phyloP scores from a whole-genome alignment of 2,113 vertebrate species.

The Cynocephalus volans region DNA sequence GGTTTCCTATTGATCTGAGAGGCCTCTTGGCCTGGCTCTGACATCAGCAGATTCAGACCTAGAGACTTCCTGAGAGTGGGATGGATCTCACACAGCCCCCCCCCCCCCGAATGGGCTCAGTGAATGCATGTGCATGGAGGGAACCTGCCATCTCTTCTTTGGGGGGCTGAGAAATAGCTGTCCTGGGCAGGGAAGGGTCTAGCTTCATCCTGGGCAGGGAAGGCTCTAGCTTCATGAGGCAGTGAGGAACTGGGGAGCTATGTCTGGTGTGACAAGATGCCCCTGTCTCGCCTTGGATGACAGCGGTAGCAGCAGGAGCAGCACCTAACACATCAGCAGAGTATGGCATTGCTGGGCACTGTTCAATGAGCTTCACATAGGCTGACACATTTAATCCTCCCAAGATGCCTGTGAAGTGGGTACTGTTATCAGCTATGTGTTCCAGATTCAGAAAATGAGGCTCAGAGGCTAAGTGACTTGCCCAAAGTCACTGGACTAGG shows the following conservation, averaged over 20 bases:
- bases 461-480: background rate
- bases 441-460: background rate
- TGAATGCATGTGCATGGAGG: background rate
- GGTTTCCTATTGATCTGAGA: background rate
- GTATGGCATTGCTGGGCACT: background rate
- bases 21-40: background rate
- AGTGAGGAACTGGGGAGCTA: too few relatives aligned
- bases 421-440: too few relatives aligned
- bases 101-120: background rate
- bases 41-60: background rate
- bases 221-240: background rate
- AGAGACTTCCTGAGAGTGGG: background rate
- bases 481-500: background rate
- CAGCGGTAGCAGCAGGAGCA: background rate
- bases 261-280: background rate
- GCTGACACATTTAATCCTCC: background rate
- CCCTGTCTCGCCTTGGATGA: background rate
- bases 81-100: background rate
- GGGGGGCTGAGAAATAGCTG: background rate
- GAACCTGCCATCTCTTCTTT: background rate
- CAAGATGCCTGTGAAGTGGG: background rate
- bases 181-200: background rate
- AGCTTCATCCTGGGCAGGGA: background rate
- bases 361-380: background rate
- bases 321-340: background rate